A percentile compares a stretch with the other conserved stretches of the same genome.
These are phyloP conservation scores for Scaptomyza cyrtandrae DNA, from an alignment of 2,888 invertebrate species.

Conservation along the genomic window DNA sequence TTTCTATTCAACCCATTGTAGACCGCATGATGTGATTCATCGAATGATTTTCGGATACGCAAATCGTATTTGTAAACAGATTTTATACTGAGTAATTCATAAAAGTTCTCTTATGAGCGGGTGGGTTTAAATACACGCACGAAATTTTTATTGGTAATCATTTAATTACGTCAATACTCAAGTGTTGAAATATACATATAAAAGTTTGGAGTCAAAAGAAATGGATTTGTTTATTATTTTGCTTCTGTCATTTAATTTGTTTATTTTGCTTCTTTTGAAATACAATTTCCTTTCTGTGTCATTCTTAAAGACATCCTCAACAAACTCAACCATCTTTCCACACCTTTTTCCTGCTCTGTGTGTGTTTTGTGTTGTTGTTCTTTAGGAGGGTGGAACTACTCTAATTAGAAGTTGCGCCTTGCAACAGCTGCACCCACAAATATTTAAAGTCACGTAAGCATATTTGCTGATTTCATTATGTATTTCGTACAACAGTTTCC, in stretches of 20 bases:
- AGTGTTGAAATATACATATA: conserved; percentile 5
- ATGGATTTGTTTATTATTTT: not conserved
- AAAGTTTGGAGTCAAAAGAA: not conserved
- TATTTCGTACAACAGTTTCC: conserved; percentile 12
- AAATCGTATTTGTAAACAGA: conserved; percentile 26
- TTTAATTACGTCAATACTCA: not conserved
- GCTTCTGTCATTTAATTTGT: too few relatives aligned
- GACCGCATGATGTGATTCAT: conserved; percentile 39
- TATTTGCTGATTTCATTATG: conserved; percentile 74
- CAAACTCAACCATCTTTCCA: conserved; percentile 20
- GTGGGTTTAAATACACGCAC: not conserved
- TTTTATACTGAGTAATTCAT: conserved; percentile 23
- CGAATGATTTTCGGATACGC: conserved; percentile 4
- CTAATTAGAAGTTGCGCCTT: conserved; percentile 67
- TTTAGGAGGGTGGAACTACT: conserved; percentile 46
- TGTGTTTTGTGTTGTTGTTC: conserved; percentile 20
- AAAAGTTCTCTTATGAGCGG: not conserved
- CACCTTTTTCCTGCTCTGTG: conserved; percentile 49
- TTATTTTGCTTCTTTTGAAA: not conserved
- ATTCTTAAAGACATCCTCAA: conserved; percentile 25
- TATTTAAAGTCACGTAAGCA: conserved; percentile 68
- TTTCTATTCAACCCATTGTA: not conserved
- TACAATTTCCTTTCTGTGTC: conserved; percentile 15
- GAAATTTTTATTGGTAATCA: not conserved
- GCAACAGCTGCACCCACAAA: conserved; percentile 71